Percentiles rank a stretch among this genome's conserved stretches.
Conservation (phyloP, 1,140 invertebrate genomes). For the Drosophila paulistorum region DNA sequence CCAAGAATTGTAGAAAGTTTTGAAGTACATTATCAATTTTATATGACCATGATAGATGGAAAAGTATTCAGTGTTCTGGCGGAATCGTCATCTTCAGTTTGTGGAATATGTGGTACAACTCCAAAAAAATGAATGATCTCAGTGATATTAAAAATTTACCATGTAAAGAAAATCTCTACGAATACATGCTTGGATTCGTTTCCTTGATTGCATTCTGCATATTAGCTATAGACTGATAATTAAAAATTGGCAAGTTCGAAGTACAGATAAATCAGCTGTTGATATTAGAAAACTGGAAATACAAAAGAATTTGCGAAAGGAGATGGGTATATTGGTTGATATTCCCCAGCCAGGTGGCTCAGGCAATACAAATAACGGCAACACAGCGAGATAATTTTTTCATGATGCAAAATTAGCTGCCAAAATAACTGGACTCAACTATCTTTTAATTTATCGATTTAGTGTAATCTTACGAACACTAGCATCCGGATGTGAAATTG, state of each 20-base stretch:
- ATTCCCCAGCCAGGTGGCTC: too few species aligned
- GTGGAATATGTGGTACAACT: too few species aligned
- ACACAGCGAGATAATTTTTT: not conserved
- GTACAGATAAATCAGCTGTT: not conserved
- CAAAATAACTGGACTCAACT: not conserved
- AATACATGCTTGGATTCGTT: not conserved
- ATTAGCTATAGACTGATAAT: not conserved
- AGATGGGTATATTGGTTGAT: too few species aligned
- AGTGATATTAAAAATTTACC: too few species aligned
- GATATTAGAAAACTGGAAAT: not conserved
- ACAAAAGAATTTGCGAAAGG: not conserved
- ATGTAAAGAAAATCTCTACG: not conserved
- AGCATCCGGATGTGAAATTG: not conserved
- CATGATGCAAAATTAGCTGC: too few species aligned
- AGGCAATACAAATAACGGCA: too few species aligned
- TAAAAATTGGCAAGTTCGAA: not conserved
- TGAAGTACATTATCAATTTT: not conserved
- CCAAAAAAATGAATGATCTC: too few species aligned
- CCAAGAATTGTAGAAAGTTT: not conserved
- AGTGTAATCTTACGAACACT: constrained; percentile 1
- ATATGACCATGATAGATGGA: not conserved
- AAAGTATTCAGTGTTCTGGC: constrained; percentile 17
- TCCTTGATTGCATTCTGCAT: not conserved
- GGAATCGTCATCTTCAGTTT: not conserved
- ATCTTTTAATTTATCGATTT: not conserved